Conservation (phyloP, 2,113 vertebrate species). For the Halcyon malimbica region DNA sequence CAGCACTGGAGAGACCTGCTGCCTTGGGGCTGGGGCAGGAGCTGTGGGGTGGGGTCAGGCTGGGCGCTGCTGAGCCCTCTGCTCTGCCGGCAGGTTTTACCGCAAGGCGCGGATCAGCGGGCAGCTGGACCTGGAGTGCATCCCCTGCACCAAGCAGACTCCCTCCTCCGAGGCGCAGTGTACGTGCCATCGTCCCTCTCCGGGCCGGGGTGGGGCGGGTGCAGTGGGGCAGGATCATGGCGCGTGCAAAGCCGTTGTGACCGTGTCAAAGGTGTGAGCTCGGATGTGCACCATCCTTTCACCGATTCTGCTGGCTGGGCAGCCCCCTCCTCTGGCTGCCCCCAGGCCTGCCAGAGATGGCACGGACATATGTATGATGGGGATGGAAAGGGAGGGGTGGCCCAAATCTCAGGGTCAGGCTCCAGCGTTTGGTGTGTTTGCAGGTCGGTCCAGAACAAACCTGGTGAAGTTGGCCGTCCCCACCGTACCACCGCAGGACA, state of each 20-base stretch:
- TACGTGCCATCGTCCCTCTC: constrained; percentile 31
- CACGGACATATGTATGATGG: rapidly evolving
- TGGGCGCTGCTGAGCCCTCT: background rate
- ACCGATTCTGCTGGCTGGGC: background rate
- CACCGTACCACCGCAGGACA: constrained; percentile 55
- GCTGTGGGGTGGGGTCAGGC: background rate
- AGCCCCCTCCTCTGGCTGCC: rapidly evolving
- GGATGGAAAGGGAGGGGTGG: background rate
- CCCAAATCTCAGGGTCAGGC: rapidly evolving
- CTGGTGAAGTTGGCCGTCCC: constrained; percentile 57
- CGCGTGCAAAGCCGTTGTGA: rapidly evolving
- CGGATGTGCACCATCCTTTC: rapidly evolving
- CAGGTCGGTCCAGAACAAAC: constrained; percentile 72
- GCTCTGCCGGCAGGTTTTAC: constrained; percentile 78
- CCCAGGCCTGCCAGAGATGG: background rate
- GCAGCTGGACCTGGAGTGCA: constrained; percentile 81
- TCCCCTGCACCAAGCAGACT: constrained; percentile 79
- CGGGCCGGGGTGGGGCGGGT: background rate
- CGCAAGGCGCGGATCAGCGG: constrained; percentile 82
- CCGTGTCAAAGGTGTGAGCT: rapidly evolving
- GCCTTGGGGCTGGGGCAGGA: background rate
- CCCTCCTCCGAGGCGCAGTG: constrained; percentile 77
- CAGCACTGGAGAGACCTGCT: rapidly evolving
- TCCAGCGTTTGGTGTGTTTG: background rate
- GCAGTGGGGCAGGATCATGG: rapidly evolving